Base-by-base conservation (phyloP, 2,113 vertebrate species). In the Ceuthmochares aereus region DNA sequence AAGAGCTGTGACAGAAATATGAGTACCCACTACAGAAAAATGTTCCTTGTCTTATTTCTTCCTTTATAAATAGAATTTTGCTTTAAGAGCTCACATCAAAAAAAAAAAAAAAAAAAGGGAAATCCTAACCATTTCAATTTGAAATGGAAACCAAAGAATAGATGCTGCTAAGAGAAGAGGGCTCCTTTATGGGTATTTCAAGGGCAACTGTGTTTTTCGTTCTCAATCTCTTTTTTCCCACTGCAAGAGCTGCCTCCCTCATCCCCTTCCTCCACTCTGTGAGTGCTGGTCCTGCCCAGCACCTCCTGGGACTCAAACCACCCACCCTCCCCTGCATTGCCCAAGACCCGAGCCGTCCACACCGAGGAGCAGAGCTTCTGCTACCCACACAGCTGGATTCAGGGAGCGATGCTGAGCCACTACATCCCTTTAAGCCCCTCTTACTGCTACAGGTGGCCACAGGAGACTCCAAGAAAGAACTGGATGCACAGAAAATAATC, bases 251-350 rank as follows among this genome's bases (percentile, higher is more conserved):
- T 76, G 36, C 23, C 75, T 56, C 25, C 52, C 19, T 9, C 18
- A 4, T 1, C 45, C 37, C 11, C 17, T 12, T 12, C 49, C 43
- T 60, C 17, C 4, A 2, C 7, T 14, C 78, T 0, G 0, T 0
- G 3, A 8, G 10, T 11, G 59, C 60, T 32, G 45, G 59, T 16
- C 27, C 73, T 49, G 56, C 23, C 49, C 18, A 25, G 21, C 25
- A 52, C 13, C n/a, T 40, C 40, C 0, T 23, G 0, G 8, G 43
- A 54, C 36, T 36, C n/a, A 9, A 45, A 4, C 21, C 6, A 5
- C 60, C 47, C 47, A 49, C 25, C 26, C 51, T 52, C 23, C 51
- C 23, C 22, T 26, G 2, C 30, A 9, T 27, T 5, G 20, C 25
- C 36, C 7, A 23, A 4, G 37, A 32, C 52, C 21, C 52, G 2